Percentiles rank a stretch among this genome's conserved stretches.
These are phyloP conservation scores for Scylla paramamosain DNA, from an alignment of 1,140 invertebrate species.

Conservation along the genomic window DNA sequence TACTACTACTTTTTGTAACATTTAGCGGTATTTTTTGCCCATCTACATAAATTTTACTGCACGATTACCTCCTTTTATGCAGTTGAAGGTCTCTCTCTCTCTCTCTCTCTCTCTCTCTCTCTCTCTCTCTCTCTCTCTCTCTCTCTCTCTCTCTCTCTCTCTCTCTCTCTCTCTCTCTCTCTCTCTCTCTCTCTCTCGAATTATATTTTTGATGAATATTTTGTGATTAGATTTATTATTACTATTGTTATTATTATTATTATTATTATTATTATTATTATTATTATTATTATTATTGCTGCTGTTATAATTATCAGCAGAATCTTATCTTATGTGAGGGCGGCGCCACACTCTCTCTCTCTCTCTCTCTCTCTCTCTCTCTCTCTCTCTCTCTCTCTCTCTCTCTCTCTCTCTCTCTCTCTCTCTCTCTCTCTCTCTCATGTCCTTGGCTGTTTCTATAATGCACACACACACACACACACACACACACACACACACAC, in stretches of 20 bases:
- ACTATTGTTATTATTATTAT: background rate
- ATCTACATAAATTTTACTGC: no score
- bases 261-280: background rate
- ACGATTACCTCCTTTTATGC: no score
- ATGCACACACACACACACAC: background rate
- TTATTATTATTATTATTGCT: background rate
- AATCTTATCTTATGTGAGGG: background rate
- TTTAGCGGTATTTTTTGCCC: no score
- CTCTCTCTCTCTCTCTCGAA: background rate
- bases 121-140: background rate
- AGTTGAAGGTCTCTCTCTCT: background rate
- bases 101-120: background rate
- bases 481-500: conserved; percentile 8
- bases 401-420: conserved; percentile 36
- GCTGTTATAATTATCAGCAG: background rate
- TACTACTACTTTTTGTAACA: no score
- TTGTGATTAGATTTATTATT: background rate
- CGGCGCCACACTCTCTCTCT: background rate
- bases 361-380: conserved; percentile 41
- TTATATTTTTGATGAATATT: background rate
- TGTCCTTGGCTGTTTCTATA: no score
- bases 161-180: background rate
- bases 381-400: conserved; percentile 33
- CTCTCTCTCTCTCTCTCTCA: conserved; percentile 34
- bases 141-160: background rate